phyloP scores from a whole-genome alignment of 2,113 vertebrate genomes.

The Dromiciops gliroides region DNA sequence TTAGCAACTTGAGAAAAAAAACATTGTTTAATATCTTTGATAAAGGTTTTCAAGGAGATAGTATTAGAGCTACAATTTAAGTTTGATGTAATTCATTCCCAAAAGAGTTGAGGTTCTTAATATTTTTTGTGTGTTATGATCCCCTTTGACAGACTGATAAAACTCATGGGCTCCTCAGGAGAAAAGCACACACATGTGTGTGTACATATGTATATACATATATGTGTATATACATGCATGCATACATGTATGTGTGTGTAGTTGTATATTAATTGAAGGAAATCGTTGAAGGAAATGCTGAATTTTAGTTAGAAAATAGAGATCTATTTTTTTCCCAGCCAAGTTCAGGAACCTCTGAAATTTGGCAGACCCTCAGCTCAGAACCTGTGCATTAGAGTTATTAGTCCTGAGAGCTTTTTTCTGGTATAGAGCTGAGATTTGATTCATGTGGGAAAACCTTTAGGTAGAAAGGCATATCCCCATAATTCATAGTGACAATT shows the following conservation, averaged over 20 bases:
- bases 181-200: background rate
- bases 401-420: background rate
- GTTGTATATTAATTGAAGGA: too few species aligned
- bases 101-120: background rate
- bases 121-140: background rate
- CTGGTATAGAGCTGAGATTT: background rate
- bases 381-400: background rate
- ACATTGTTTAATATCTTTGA: background rate
- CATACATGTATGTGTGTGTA: background rate
- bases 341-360: background rate
- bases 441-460: background rate
- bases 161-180: background rate
- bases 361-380: background rate
- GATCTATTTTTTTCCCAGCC: background rate
- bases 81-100: background rate
- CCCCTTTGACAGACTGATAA: background rate
- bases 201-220: background rate
- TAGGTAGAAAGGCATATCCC: background rate
- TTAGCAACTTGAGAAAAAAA: background rate
- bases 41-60: background rate
- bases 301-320: background rate
- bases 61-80: background rate
- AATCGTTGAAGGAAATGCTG: background rate
- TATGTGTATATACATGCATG: too few species aligned
- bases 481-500: background rate